Conservation (phyloP, 2,797 vertebrate species). For the Sphaeramia orbicularis region DNA sequence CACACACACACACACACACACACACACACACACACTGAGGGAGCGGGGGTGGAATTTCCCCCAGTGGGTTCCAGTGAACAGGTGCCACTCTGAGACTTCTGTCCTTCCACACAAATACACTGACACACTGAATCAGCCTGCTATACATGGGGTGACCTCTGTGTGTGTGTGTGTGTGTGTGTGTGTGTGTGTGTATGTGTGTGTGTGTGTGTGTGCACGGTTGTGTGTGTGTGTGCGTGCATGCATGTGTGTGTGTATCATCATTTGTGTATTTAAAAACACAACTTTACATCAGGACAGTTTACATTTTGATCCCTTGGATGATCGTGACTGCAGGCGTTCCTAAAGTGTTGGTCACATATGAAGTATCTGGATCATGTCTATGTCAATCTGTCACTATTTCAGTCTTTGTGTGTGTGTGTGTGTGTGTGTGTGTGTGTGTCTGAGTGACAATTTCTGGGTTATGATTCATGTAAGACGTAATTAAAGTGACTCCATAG, state of each 20-base stretch:
- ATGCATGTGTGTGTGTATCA: no score
- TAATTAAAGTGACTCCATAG: neutral
- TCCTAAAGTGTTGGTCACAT: slow-evolving; percentile 19
- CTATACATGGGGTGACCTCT: neutral
- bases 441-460: slow-evolving; percentile 7
- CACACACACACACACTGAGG: slow-evolving; percentile 25
- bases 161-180: slow-evolving; percentile 10
- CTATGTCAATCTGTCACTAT: no score
- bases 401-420: slow-evolving; percentile 21
- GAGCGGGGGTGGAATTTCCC: slow-evolving; percentile 62
- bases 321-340: neutral
- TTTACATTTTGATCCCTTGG: slow-evolving; percentile 9
- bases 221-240: no score
- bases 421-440: no score
- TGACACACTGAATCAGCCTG: slow-evolving; percentile 34
- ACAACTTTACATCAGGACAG: neutral
- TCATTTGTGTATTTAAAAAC: slow-evolving; percentile 22
- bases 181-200: slow-evolving; percentile 12
- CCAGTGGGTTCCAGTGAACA: slow-evolving; percentile 61
- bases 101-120: slow-evolving; percentile 38
- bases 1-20: slow-evolving; percentile 24
- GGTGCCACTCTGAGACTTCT: slow-evolving; percentile 59
- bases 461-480: slow-evolving; percentile 12
- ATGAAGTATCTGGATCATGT: neutral
- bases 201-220: no score